Conservation (phyloP, 2,888 invertebrate species). For the Tetropium fuscum region DNA sequence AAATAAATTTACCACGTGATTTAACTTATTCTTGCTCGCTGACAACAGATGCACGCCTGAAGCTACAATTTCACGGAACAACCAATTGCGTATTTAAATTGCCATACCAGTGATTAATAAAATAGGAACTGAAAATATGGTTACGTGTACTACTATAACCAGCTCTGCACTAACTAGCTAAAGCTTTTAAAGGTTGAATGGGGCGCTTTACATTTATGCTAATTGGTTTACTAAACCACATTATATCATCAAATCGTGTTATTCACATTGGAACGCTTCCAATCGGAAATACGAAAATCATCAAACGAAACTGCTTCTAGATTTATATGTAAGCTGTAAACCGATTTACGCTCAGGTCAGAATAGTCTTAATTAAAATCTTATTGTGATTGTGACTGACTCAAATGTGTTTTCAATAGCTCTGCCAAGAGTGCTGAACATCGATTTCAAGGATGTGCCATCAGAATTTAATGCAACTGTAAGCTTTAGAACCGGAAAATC, state of each 20-base stretch:
- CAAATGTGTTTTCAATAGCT: too few relatives aligned
- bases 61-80: conserved; percentile 8
- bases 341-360: too few relatives aligned
- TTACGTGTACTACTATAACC: conserved; percentile 18
- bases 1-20: not conserved
- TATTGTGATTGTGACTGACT: too few relatives aligned
- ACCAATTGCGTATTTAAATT: conserved; percentile 22
- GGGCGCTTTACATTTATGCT: conserved; percentile 26
- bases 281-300: too few relatives aligned
- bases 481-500: too few relatives aligned
- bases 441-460: too few relatives aligned
- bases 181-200: not conserved
- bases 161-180: conserved; percentile 5
- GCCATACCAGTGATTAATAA: conserved; percentile 24
- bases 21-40: not conserved
- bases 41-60: not conserved
- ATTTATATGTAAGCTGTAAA: too few relatives aligned
- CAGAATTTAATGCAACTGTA: too few relatives aligned
- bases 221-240: conserved; percentile 35
- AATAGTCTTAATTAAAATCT: too few relatives aligned
- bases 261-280: too few relatives aligned
- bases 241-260: conserved; percentile 35
- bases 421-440: too few relatives aligned
- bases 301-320: too few relatives aligned
- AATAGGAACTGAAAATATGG: conserved; percentile 32